Conservation (phyloP, 2,797 vertebrate genomes). For the Lemur catta region DNA sequence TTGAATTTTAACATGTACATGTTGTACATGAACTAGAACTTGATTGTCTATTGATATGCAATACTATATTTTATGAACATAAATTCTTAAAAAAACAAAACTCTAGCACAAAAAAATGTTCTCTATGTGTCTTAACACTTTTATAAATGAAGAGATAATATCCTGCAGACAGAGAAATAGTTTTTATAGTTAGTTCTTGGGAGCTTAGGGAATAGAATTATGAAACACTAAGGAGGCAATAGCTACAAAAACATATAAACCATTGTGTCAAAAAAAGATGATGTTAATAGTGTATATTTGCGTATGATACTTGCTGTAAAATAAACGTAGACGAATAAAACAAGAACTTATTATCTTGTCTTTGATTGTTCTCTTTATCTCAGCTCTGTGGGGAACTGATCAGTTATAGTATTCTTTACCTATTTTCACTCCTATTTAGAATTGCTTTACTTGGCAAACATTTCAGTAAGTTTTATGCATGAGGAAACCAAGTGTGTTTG, state of each 20-base stretch:
- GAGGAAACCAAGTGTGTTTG: constrained; percentile 73
- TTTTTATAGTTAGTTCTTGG: constrained; percentile 40
- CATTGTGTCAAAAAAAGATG: neutral
- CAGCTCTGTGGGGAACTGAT: constrained; percentile 56
- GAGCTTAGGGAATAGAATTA: constrained; percentile 40
- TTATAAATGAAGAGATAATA: constrained; percentile 60
- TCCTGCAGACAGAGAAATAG: neutral
- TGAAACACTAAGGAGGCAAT: neutral
- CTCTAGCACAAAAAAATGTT: neutral
- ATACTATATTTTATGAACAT: neutral
- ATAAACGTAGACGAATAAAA: constrained; percentile 62
- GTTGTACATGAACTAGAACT: neutral
- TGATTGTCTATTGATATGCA: neutral
- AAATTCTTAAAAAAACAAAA: neutral
- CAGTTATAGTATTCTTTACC: constrained; percentile 58
- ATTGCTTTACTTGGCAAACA: constrained; percentile 68
- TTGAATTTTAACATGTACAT: neutral
- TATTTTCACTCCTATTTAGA: constrained; percentile 56
- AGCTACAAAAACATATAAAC: constrained; percentile 58
- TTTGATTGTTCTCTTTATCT: constrained; percentile 67
- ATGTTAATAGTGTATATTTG: constrained; percentile 71
- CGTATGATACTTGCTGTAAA: constrained; percentile 71
- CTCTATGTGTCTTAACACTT: neutral
- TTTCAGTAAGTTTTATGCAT: constrained; percentile 74
- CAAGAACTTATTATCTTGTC: constrained; percentile 65